Evolutionary conservation across 1,140 invertebrate genomes (phyloP).

Genomic region (Carposina sasakii): DNA sequence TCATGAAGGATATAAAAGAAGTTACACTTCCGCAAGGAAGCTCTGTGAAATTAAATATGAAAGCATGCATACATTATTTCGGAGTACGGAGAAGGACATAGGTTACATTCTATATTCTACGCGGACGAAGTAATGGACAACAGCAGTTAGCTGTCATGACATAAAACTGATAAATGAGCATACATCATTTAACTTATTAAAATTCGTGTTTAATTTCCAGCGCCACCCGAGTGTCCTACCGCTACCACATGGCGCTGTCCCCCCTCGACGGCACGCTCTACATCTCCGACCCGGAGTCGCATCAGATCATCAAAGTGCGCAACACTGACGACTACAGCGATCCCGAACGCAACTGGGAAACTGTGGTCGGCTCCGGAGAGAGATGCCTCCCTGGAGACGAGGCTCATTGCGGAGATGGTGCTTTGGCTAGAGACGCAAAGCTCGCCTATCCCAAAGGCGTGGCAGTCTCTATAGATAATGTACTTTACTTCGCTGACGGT

Average conservation of each 20-base stretch:
- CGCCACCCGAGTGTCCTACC: constrained; percentile 93
- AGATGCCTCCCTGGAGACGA: constrained; percentile 94
- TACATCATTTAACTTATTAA: too few relatives aligned
- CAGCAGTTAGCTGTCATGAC: too few relatives aligned
- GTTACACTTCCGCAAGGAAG: too few relatives aligned
- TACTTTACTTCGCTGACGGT: constrained; percentile 92
- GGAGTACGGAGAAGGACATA: too few relatives aligned
- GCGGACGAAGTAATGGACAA: too few relatives aligned
- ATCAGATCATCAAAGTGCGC: constrained; percentile 92
- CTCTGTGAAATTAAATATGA: too few relatives aligned
- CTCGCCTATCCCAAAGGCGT: constrained; percentile 97
- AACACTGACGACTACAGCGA: constrained; percentile 88
- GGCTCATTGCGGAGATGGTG: constrained; percentile 96
- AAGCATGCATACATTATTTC: too few relatives aligned
- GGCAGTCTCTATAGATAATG: constrained; percentile 89
- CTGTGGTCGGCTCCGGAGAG: constrained; percentile 94
- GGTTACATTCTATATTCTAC: too few relatives aligned
- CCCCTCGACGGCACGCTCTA: constrained; percentile 94
- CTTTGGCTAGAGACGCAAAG: constrained; percentile 91
- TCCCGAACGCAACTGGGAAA: constrained; percentile 93
- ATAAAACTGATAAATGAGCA: too few relatives aligned
- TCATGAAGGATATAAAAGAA: too few relatives aligned
- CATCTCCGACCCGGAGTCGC: constrained; percentile 95
- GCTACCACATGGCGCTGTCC: constrained; percentile 95
- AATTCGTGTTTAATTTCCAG: too few relatives aligned